Base-by-base conservation (phyloP, 2,797 vertebrate species). In the Anolis apletophallus region DNA sequence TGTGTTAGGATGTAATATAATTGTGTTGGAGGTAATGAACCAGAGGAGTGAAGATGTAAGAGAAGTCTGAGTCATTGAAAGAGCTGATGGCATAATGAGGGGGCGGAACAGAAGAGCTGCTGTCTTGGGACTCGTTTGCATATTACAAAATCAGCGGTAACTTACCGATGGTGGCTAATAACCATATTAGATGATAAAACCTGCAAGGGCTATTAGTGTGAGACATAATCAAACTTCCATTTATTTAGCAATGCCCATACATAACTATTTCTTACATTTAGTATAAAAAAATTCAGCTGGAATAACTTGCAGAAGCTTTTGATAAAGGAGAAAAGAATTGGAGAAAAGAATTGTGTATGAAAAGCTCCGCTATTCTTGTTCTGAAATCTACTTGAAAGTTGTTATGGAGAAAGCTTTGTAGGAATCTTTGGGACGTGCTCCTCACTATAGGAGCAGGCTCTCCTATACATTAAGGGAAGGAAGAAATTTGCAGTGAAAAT, bases 51-150 rank as follows among this genome's bases (percentile, higher is more conserved):
- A 93, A 94, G 91, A 92, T 94, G 59, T 92, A 94, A 94, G 92
- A 89, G 94, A 89, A 93, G 80, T 83, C 91, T 95, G 95, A 95
- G 91, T 95, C 95, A 95, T 34, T 79, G 91, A 90, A 74, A 59
- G 88, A 34, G 93, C 68, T 85, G 80, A 72, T 72, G 69, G 88
- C 69, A 83, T 67, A 82, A 89, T 83, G 84, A 92, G 91, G 91
- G 72, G 86, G 93, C 90, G 91, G 88, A 81, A 88, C 69, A 81
- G 90, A 76, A 83, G 55, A 85, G 93, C 21, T 74, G 34, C 68
- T 90, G 90, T 67, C 91, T 69, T 73, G 81, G 81, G 81, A 29
- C 23, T 61, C 69, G 16, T 87, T 64, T 83, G 75, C 81, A 72
- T 85, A 85, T 72, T 85, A 85, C 67, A 79, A 83, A 78, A 83